Evolutionary conservation across 2,113 vertebrate species (phyloP).

Genomic region (Machaerirhynchus nigripectus): DNA sequence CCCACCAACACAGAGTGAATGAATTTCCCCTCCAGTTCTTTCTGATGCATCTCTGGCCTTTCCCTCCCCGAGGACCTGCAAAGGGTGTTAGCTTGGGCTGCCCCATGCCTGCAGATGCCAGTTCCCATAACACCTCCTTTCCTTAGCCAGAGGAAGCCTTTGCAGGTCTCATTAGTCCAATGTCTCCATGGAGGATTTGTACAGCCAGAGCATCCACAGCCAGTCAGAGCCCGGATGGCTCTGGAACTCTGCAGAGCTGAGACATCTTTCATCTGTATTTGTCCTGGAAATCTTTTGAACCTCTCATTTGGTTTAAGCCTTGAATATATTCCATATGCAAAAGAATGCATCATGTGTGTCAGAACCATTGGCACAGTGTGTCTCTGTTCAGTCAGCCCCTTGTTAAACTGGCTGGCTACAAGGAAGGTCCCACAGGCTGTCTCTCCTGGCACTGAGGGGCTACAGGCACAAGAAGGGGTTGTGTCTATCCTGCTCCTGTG

Average conservation of each 20-base stretch:
- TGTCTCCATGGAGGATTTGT: background rate
- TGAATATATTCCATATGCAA: background rate
- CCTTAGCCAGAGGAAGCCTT: background rate
- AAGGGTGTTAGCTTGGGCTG: background rate
- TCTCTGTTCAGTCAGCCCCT: background rate
- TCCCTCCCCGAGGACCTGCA: accelerated
- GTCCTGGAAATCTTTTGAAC: background rate
- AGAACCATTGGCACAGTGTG: background rate
- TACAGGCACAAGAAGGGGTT: background rate
- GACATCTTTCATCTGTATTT: background rate
- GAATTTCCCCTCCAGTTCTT: background rate
- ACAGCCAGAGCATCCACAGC: background rate
- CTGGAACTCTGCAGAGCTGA: background rate
- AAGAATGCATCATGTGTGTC: background rate
- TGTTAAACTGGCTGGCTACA: background rate
- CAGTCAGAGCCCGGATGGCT: background rate
- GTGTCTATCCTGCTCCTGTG: background rate
- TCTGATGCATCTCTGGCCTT: background rate
- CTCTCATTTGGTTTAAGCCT: background rate
- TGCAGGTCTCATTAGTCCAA: background rate
- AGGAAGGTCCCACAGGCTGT: background rate
- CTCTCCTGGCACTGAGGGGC: background rate
- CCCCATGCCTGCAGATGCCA: background rate
- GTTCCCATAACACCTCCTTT: background rate
- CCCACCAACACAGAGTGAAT: background rate